A percentile compares a stretch with the other conserved stretches of the same genome.
phyloP scores from a whole-genome alignment of 2,113 vertebrate genomes.

The Taxidea taxus region DNA sequence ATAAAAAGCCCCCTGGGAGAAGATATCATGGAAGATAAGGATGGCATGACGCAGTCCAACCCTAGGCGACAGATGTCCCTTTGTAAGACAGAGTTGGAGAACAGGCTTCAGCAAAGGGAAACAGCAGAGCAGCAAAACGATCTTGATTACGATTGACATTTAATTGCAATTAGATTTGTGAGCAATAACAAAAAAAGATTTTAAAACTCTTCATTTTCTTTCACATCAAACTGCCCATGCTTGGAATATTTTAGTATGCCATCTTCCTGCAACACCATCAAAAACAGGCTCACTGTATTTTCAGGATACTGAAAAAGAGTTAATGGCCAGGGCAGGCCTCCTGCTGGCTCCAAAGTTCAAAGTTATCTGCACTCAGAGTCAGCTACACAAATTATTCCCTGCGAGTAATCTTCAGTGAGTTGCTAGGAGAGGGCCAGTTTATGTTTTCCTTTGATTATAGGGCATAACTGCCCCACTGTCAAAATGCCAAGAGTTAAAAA shows the following conservation, averaged over 20 bases:
- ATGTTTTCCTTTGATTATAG: constrained; percentile 70
- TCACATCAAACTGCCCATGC: background rate
- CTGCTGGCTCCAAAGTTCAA: constrained; percentile 6
- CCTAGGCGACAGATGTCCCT: constrained; percentile 43
- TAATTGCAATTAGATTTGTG: constrained; percentile 29
- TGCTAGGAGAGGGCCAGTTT: constrained; percentile 53
- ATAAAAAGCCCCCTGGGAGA: constrained; percentile 16
- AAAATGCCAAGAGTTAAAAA: constrained; percentile 37
- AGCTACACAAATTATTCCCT: constrained; percentile 52
- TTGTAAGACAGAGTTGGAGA: background rate
- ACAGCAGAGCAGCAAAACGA: background rate
- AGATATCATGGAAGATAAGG: background rate
- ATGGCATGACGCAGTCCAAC: background rate
- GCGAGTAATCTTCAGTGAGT: constrained; percentile 46
- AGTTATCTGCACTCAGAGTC: background rate
- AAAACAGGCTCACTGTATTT: background rate
- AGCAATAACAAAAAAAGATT: background rate
- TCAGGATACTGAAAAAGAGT: background rate
- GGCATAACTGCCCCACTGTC: constrained; percentile 50
- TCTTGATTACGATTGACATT: background rate
- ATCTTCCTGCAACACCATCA: background rate
- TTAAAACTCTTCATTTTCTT: background rate
- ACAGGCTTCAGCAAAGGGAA: background rate
- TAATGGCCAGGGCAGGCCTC: background rate
- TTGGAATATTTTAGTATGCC: background rate